Percentiles rank a stretch among this genome's conserved stretches.
Evolutionary conservation across 2,113 vertebrate genomes (phyloP).

Genomic region (Megaptera novaeangliae): DNA sequence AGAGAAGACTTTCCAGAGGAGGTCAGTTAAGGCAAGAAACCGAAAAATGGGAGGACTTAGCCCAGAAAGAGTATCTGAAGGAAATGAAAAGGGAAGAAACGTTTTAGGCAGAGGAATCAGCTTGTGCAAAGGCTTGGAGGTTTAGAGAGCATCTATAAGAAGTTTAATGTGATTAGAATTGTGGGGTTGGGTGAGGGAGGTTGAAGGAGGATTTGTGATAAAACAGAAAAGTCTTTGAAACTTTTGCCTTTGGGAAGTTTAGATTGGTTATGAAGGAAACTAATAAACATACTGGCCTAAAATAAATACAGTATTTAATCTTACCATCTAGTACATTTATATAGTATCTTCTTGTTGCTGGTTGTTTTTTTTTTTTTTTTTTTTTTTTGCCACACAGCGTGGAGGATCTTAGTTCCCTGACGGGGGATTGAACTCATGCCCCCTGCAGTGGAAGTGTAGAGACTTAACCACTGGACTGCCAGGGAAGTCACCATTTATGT

Average conservation of each 20-base stretch:
- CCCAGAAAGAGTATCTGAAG: background rate
- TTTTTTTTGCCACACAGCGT: background rate
- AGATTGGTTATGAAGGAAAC: background rate
- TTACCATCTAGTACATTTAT: background rate
- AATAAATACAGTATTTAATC: background rate
- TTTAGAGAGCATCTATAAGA: background rate
- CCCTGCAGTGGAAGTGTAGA: background rate
- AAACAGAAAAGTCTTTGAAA: background rate
- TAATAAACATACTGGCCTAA: background rate
- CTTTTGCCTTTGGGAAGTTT: background rate
- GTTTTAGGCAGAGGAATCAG: background rate
- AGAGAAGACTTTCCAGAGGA: background rate
- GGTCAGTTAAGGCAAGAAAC: background rate
- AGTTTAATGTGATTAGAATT: background rate
- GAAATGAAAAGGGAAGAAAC: background rate
- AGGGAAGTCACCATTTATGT: background rate
- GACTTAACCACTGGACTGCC: background rate
- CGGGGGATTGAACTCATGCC: background rate
- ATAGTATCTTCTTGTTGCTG: background rate
- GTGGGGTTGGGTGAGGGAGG: background rate
- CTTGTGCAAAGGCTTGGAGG: background rate
- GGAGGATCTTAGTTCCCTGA: background rate
- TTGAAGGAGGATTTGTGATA: background rate
- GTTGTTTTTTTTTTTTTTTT: background rate
- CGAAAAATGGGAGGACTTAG: background rate